Evolutionary conservation across 2,113 vertebrate species (phyloP), one percentile per base, ranked within the genome.

Genomic region (Neolamprologus cancellatus): DNA sequence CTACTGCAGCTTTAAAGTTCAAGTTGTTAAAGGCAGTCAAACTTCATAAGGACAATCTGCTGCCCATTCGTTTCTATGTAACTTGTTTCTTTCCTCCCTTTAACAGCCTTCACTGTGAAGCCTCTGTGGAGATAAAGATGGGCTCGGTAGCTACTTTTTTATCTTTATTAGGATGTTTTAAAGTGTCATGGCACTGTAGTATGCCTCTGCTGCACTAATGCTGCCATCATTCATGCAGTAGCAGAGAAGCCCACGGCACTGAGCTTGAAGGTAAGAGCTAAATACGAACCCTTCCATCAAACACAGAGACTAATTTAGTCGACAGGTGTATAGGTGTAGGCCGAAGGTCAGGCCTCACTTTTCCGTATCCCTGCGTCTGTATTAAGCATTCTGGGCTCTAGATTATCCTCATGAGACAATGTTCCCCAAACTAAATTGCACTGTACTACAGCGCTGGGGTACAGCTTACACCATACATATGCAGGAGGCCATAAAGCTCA

Each of bases 111-210:
- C 55, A 80, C 57, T 54, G 48, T 39, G 41, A 32, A 86, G 88
- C 85, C 91, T 90, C 79, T 9, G 74, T 55, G 69, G 90, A 90
- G 79, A 89, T 91, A 84, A 91, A 87, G 84, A 87, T 17, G 36
- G 41, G 36, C 74, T 91, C 15, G 80, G 82, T 89, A 36, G 25
- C 44, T 76, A 76, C 44, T 74, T 91, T 91, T 92, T 90, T 80
- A 84, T 93, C 87, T 93, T 91, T 91, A 86, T 92, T 87, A 89
- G 87, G 80, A 78, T 86, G 87, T 83, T 92, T 85, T 88, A 71
- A 59, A 84, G 84, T 41, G 14, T 48, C 4, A 20, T 61, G 53
- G 53, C 54, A 12, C 66, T 59, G 81, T 83, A 36, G 83, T 83
- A 36, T 50, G 83, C 80, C 80, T 57, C 69, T 57, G 88, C 88